A percentile compares a stretch with the other conserved stretches of the same genome.
These are phyloP conservation scores for Pantherophis guttatus DNA, from an alignment of 2,113 vertebrate genomes.

Conservation along the genomic window DNA sequence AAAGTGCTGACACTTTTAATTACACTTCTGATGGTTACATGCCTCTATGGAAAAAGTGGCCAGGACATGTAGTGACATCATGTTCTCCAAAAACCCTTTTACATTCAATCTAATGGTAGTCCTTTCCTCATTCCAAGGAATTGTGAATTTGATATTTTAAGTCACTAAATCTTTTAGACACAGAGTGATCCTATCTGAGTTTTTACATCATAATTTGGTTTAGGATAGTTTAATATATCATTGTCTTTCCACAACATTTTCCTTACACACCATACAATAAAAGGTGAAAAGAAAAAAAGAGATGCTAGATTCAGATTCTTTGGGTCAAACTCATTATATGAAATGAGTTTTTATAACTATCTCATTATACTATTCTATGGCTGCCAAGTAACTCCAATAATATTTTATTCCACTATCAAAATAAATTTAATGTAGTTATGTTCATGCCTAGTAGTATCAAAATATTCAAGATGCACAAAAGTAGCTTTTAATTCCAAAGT, in stretches of 20 bases:
- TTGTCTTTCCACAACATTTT: neutral
- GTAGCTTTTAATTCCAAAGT: neutral
- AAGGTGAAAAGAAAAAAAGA: neutral
- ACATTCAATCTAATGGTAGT: neutral
- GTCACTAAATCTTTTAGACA: neutral
- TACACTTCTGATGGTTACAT: neutral
- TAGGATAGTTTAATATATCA: neutral
- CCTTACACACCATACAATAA: neutral
- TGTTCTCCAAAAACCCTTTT: neutral
- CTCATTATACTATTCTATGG: neutral
- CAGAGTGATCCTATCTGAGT: neutral
- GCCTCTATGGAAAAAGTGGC: neutral
- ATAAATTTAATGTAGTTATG: neutral
- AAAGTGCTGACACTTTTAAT: neutral
- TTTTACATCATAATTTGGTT: neutral
- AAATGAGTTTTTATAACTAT: constrained; percentile 2
- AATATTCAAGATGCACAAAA: neutral
- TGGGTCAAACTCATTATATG: neutral
- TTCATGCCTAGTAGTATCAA: neutral
- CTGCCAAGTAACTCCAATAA: neutral
- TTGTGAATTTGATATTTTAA: neutral
- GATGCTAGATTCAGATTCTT: neutral
- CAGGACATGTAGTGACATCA: neutral
- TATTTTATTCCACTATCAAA: neutral
- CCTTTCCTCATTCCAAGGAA: neutral